Base-by-base conservation (phyloP, 2,113 vertebrate genomes). In the Periophthalmus modestus region DNA sequence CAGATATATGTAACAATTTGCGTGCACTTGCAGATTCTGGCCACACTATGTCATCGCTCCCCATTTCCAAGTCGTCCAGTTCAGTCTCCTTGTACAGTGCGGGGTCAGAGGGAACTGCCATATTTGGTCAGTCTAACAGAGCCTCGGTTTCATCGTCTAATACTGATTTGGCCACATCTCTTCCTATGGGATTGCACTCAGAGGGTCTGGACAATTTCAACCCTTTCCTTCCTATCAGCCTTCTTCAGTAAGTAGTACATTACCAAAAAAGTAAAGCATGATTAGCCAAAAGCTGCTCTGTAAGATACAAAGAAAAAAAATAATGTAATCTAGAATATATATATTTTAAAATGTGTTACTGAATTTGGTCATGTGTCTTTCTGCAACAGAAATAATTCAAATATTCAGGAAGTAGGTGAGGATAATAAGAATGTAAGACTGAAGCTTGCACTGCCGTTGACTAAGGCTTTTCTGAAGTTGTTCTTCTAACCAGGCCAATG, bases 211-310 rank as follows among this genome's bases (percentile, higher is more conserved):
- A 94, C 47, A 89, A 90, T 73, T 94, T 94, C 68, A 93, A 94
- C 81, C 92, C 93, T 54, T 93, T 94, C 68, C 91, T 95, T n/a
- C 93, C 94, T 61, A 94, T 94, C 85, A 95, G 92, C 79, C 90
- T 95, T 57, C 89, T 95, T 28, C 94, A 95, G 94, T 95, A 74
- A 94, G 94, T 95, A 83, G 9, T 43, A 10, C 39, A 10, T 13
- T 77, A 7, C 7, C 57, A 28, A 2, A 9, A n/a, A 59, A 5
- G 24, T 5, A 59, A 24, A 59, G 11, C 57, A 28, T 5, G 21
- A 55, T 55, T 55, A 21, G 19, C 0, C 7, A 7, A n/a, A n/a
- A 55, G 21, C 19, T 21, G 21, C 1, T 55, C 52, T n/a, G 5
- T 55, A 9, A 55, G 7, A 9, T 21, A 7, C 52, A 21, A n/a